Base-by-base conservation (phyloP, 2,797 vertebrate genomes). In the Microctenopoma stevenorrisi region DNA sequence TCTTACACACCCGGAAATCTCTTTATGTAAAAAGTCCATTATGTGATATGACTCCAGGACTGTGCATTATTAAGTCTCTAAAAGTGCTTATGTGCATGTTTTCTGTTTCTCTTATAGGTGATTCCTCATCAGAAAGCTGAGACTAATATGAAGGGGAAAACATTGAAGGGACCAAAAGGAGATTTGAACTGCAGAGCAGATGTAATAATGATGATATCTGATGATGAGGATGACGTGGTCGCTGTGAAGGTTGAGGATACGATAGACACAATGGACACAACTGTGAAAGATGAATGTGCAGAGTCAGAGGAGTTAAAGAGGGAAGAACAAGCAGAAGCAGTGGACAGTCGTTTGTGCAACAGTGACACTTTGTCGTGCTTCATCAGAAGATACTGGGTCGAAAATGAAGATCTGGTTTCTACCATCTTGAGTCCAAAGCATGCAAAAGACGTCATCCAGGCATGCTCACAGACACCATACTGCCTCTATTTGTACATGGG, bases 401-500 rank as follows among this genome's bases (percentile, higher is more conserved):
- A 42, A 2, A 2, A 16, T 1, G 11, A 25, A 25, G 60, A 71
- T 6, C 1, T 57, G 18, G 7, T 18, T 26, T 28, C 54, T 25
- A 7, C 47, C 30, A 1, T 52, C 30, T 18, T 68, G 35, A 48
- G 51, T 43, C 64, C 77, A 16, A 14, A 12, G 10, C 64, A 80
- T 14, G 62, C 9, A 0, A 2, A 33, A 2, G 90, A 93, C 48
- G 47, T 90, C 5, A 2, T 67, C 18, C 9, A 53, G 12, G 43
- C 61, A 12, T 91, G 91, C 38, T 50, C 8, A 0, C 14, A 69
- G 33, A 64, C 48, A 1, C 93, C 93, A 0, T 95, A 89, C 76
- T 91, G 91, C 57, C 79, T 94, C 52, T 94, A 94, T 68, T 53
- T 94, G 48, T 92, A 88, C 16, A 72, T 64, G 1, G 84, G 72